Evolutionary conservation across 2,113 vertebrate species (phyloP).

Genomic region (Ciconia boyciana): DNA sequence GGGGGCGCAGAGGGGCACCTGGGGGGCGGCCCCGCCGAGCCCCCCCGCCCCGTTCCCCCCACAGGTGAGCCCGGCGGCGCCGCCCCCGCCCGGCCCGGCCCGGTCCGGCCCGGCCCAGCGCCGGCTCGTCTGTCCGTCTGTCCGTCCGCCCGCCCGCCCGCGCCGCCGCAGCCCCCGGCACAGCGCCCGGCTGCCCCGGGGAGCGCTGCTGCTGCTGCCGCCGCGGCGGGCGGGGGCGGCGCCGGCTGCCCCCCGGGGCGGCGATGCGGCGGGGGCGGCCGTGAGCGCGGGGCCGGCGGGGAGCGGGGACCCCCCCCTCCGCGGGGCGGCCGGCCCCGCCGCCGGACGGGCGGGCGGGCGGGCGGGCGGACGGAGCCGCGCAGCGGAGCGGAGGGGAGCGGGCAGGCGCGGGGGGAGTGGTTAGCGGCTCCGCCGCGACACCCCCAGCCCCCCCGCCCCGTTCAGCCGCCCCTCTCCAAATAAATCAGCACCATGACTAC

Average conservation of each 20-base stretch:
- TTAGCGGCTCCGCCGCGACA: neutral
- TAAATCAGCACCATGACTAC: constrained; percentile 41
- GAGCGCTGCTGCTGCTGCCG: neutral
- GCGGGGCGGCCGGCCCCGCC: neutral
- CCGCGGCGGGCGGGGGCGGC: neutral
- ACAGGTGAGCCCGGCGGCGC: neutral
- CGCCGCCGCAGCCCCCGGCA: neutral
- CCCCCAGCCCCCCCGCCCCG: neutral
- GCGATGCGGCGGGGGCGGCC: neutral
- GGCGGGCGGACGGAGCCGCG: neutral
- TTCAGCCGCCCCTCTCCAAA: constrained; percentile 17
- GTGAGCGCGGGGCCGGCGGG: neutral
- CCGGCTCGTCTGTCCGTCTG: neutral
- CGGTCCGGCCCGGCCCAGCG: no score
- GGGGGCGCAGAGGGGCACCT: no score
- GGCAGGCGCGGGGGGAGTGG: neutral
- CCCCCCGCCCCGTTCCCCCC: no score
- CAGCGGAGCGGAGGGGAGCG: neutral
- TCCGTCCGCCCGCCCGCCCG: neutral
- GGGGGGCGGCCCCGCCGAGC: neutral
- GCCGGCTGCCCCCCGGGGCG: neutral
- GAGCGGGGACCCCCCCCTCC: neutral
- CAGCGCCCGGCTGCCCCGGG: neutral
- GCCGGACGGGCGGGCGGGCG: neutral
- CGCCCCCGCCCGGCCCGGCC: neutral